Percentiles rank a stretch among this genome's conserved stretches.
phyloP scores from a whole-genome alignment of 2,888 invertebrate genomes.

The Apantesis nais region DNA sequence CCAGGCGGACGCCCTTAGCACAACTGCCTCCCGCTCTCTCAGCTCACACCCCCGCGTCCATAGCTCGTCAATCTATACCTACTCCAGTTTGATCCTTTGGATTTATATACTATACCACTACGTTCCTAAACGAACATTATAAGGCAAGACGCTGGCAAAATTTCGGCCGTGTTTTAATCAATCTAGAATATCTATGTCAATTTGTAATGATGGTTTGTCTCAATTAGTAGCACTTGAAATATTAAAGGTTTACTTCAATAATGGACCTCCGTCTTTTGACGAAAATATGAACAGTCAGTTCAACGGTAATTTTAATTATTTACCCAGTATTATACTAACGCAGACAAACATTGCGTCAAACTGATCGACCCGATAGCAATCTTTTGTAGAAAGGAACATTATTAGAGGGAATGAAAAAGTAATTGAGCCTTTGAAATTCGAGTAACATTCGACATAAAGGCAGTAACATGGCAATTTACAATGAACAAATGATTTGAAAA shows the following conservation, averaged over 20 bases:
- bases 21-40: slow-evolving; percentile 58
- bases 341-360: slow-evolving; percentile 15
- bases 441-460: slow-evolving; percentile 19
- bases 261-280: not conserved
- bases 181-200: slow-evolving; percentile 3
- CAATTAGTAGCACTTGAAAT: slow-evolving; percentile 2
- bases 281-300: not conserved
- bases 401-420: slow-evolving; percentile 31
- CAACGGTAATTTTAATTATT: not conserved
- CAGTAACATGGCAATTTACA: slow-evolving; percentile 1
- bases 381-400: slow-evolving; percentile 40
- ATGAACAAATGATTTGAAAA: slow-evolving; percentile 7
- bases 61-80: slow-evolving; percentile 42
- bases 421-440: slow-evolving; percentile 33
- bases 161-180: not conserved
- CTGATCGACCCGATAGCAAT: slow-evolving; percentile 32
- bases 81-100: slow-evolving; percentile 36
- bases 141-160: slow-evolving; percentile 1
- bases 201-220: not conserved
- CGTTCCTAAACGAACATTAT: slow-evolving; percentile 18
- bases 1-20: slow-evolving; percentile 61
- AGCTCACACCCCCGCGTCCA: slow-evolving; percentile 51
- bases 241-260: not conserved
- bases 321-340: slow-evolving; percentile 6
- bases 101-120: slow-evolving; percentile 19